Evolutionary conservation across 2,797 vertebrate genomes (phyloP).

Genomic region (Sebastes wilsoni): DNA sequence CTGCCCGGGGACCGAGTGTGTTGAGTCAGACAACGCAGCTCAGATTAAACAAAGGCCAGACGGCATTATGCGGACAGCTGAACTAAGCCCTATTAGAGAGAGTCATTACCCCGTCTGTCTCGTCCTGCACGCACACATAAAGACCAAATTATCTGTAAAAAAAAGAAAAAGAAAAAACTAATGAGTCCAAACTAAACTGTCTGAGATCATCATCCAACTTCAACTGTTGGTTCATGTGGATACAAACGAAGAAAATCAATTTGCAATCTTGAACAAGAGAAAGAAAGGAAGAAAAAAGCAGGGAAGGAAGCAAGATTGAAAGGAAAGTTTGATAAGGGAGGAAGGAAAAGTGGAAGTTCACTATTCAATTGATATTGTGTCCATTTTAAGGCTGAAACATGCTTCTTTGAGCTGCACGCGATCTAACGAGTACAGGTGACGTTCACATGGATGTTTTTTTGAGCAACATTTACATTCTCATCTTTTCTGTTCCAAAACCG

Average conservation of each 20-base stretch:
- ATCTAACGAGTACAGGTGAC: background rate
- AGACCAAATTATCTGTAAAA: slow-evolving; percentile 18
- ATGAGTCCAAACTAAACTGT: background rate
- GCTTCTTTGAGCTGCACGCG: background rate
- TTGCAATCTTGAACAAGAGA: background rate
- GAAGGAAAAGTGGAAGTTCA: background rate
- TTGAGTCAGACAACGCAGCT: slow-evolving; percentile 23
- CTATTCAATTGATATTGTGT: background rate
- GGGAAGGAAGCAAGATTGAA: background rate
- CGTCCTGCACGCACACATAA: slow-evolving; percentile 7
- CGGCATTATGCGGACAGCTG: slow-evolving; percentile 54
- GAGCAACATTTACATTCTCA: background rate
- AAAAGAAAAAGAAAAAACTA: background rate
- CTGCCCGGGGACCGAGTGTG: slow-evolving; percentile 5
- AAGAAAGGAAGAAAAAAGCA: background rate
- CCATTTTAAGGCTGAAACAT: background rate
- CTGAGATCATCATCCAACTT: background rate
- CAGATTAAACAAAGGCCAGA: slow-evolving; percentile 62
- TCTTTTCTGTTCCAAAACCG: background rate
- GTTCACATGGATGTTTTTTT: background rate
- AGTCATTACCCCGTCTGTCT: slow-evolving; percentile 59
- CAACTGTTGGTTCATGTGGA: background rate
- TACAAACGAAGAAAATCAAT: background rate
- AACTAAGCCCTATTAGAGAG: slow-evolving; percentile 62
- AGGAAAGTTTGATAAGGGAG: background rate